phyloP scores from a whole-genome alignment of 2,888 invertebrate genomes.

The Parasteatoda lunata region DNA sequence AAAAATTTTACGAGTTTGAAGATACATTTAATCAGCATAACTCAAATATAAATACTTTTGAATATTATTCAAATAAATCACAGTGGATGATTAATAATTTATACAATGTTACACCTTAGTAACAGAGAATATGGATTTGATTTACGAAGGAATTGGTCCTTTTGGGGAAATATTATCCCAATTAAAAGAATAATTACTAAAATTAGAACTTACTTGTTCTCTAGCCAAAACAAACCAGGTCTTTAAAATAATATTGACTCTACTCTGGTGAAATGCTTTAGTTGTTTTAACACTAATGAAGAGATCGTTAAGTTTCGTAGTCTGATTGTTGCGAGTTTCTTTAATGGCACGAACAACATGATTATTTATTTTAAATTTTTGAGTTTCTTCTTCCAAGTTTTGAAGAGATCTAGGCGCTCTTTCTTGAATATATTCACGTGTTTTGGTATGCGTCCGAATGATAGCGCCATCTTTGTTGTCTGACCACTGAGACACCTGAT shows the following conservation, averaged over 20 bases:
- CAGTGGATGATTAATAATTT: no score
- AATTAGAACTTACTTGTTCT: constrained; percentile 82
- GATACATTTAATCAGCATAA: no score
- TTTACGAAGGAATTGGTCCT: no score
- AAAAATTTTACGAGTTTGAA: no score
- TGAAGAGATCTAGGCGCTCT: constrained; percentile 39
- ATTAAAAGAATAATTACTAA: not conserved
- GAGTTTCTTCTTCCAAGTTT: constrained; percentile 16
- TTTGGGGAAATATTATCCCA: no score
- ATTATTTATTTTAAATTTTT: constrained; percentile 11
- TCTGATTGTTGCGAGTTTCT: constrained; percentile 9
- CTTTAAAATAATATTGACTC: constrained; percentile 89
- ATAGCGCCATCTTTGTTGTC: constrained; percentile 43
- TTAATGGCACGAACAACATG: not conserved
- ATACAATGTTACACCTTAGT: no score
- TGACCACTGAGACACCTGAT: constrained; percentile 64
- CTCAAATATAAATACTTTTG: no score
- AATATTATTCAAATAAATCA: no score
- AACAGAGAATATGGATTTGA: no score
- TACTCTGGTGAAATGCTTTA: constrained; percentile 86
- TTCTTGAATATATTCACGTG: constrained; percentile 62
- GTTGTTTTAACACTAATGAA: constrained; percentile 98
- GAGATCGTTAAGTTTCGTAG: constrained; percentile 84
- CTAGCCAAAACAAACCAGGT: constrained; percentile 96
- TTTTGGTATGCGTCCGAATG: constrained; percentile 20